These are phyloP conservation scores for Nyctibius bracteatus DNA, from an alignment of 2,113 vertebrate genomes.

Conservation along the genomic window DNA sequence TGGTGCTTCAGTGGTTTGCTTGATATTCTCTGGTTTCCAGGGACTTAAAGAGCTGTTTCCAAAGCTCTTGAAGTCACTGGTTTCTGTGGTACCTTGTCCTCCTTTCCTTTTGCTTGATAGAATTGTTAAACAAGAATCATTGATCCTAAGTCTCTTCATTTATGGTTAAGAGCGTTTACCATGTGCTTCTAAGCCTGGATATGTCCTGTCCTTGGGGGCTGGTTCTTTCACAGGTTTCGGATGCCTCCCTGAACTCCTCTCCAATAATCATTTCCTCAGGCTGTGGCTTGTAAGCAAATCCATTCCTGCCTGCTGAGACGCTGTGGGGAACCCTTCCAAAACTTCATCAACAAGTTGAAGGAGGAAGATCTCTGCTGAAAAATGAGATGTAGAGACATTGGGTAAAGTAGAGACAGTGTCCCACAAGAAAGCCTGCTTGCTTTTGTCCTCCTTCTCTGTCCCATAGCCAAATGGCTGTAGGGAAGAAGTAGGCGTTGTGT, in stretches of 20 bases:
- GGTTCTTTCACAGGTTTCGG: neutral
- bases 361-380: neutral
- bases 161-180: neutral
- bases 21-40: neutral
- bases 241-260: neutral
- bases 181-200: neutral
- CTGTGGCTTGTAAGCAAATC: neutral
- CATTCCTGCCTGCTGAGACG: neutral
- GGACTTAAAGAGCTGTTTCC: neutral
- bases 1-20: neutral
- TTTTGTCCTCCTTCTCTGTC: neutral
- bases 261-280: neutral
- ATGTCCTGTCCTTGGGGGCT: neutral
- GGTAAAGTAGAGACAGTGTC: neutral
- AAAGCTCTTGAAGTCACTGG: neutral
- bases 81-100: neutral
- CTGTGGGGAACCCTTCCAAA: neutral
- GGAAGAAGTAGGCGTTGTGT: neutral
- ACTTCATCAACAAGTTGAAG: neutral
- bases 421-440: neutral
- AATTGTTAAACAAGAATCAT: neutral
- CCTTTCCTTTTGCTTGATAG: neutral
- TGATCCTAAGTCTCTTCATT: neutral
- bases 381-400: neutral
- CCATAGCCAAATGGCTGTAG: neutral